Percentiles rank a stretch among this genome's conserved stretches.
Conservation (phyloP, 2,113 vertebrate species). For the Pteropus alecto region DNA sequence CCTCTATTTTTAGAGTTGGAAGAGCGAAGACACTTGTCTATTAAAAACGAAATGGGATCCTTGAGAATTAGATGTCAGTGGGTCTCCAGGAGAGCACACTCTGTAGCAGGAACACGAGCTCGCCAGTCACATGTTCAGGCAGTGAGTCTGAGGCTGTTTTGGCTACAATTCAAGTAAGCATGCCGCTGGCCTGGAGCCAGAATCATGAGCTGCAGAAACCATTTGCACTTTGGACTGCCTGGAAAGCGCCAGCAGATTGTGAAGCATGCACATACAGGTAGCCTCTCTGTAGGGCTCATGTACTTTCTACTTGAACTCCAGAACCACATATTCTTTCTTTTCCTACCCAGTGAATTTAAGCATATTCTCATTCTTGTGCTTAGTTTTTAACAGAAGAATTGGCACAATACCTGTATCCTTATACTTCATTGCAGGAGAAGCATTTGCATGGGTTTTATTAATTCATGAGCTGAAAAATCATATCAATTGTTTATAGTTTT, state of each 20-base stretch:
- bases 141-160: neutral
- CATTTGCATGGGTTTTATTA: neutral
- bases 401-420: neutral
- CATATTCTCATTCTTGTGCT: neutral
- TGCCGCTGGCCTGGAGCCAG: neutral
- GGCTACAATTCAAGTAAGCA: neutral
- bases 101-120: neutral
- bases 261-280: neutral
- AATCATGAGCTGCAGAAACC: neutral
- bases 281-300: neutral
- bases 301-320: neutral
- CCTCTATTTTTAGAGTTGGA: constrained; percentile 45
- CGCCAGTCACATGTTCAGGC: neutral
- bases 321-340: neutral
- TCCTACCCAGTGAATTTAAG: neutral
- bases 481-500: neutral
- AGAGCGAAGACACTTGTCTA: constrained; percentile 27
- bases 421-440: neutral
- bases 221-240: neutral
- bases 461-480: neutral
- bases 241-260: neutral
- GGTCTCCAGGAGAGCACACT: neutral
- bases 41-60: constrained; percentile 33
- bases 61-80: neutral
- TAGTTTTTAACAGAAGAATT: neutral